Base-by-base conservation (phyloP, 2,888 invertebrate genomes). In the Tridacna gigas region DNA sequence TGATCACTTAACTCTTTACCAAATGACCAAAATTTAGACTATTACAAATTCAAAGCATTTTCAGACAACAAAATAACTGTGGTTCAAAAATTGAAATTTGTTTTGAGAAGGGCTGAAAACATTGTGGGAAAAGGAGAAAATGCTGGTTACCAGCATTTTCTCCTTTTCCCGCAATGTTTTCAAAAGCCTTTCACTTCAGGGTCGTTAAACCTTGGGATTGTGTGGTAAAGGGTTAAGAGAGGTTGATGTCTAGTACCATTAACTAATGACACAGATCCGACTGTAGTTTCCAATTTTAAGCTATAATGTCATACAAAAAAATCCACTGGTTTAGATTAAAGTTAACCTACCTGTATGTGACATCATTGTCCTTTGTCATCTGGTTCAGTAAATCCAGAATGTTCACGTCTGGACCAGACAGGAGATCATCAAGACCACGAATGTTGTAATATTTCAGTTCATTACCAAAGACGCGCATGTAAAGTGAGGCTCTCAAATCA, bases 381-480 rank as follows among this genome's bases (percentile, higher is more conserved):
- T 86, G 82, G 15, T 83, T 82, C 12, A 91, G 47, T 65, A 90
- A 78, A n/a, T 91, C 91, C 1, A 90, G 79, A 65, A 91, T 73
- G 77, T 89, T 91, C 76, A 86, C 84, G 61, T 89, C 82, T 13
- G 85, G 74, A 12, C 83, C 82, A 15, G 84, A 60, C 22, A 88
- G 45, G 15, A 89, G 61, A 11, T 74, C 69, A 20, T 83, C 84
- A 56, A 88, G 65, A 51, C 89, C 89, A 22, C 85, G 81, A 74
- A 91, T 82, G 82, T 89, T 89, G 37, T 81, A 82, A 82, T 93
- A 94, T 22, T 88, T 89, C 63, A 95, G 95, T 94, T 99, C 99
- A 93, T 98, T 98, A 0, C 99, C 99, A 92, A 99, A 98, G 69
- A 98, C 94, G 91, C 97, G 97, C 12, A 98, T 87, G 84, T 97